These are phyloP conservation scores for Clepsis dumicolana DNA, from an alignment of 2,888 invertebrate species.

Conservation along the genomic window DNA sequence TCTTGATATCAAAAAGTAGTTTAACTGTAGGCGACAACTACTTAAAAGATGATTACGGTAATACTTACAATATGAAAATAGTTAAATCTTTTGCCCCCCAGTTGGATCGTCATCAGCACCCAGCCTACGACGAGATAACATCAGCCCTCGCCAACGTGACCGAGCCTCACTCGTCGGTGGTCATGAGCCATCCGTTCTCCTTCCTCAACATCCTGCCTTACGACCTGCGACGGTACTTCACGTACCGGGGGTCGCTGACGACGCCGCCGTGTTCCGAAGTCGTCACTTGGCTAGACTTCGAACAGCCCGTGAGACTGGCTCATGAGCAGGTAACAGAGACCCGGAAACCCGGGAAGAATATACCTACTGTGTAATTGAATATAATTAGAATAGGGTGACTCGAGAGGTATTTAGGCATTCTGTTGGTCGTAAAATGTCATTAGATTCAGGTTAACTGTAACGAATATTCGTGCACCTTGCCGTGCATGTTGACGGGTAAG, in stretches of 20 bases:
- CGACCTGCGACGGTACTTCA: conserved; percentile 90
- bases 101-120: conserved; percentile 82
- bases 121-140: conserved; percentile 87
- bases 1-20: too few relatives aligned
- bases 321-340: conserved; percentile 86
- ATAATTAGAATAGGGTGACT: background rate
- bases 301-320: conserved; percentile 89
- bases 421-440: background rate
- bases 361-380: too few relatives aligned
- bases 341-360: too few relatives aligned
- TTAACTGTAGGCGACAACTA: too few relatives aligned
- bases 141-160: conserved; percentile 84
- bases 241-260: conserved; percentile 94
- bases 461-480: background rate
- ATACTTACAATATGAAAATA: too few relatives aligned
- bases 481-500: too few relatives aligned
- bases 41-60: too few relatives aligned
- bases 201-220: conserved; percentile 84
- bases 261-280: conserved; percentile 95
- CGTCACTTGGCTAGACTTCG: conserved; percentile 95
- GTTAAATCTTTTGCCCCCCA: conserved; percentile 48
- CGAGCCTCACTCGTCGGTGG: conserved; percentile 79
- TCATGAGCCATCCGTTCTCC: conserved; percentile 80
- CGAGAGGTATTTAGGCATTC: background rate
- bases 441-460: background rate